Percentiles rank a stretch among this genome's conserved stretches.
These are phyloP conservation scores for Gila orcuttii DNA, from an alignment of 2,113 vertebrate genomes.

Conservation along the genomic window DNA sequence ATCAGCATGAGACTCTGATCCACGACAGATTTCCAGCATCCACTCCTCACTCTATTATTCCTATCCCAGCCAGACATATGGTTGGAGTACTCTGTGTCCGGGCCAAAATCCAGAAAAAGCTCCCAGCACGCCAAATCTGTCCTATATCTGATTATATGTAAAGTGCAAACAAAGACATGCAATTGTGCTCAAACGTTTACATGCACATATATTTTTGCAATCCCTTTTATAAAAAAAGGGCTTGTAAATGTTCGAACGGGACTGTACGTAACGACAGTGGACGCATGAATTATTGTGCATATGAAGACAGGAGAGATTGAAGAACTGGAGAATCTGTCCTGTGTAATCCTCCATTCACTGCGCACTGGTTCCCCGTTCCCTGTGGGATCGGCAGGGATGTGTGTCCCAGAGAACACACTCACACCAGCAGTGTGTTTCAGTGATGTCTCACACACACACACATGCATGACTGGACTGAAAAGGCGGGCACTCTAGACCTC, in stretches of 20 bases:
- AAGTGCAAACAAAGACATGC: not conserved
- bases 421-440: not conserved
- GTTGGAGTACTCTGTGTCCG: no score
- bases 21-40: no score
- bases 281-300: not conserved
- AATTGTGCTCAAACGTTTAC: not conserved
- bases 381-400: not conserved
- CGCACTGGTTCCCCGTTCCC: constrained; percentile 14
- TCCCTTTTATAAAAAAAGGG: not conserved
- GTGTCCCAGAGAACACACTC: not conserved
- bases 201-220: not conserved
- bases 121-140: no score
- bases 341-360: not conserved
- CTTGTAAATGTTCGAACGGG: not conserved
- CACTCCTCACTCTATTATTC: no score
- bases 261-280: not conserved
- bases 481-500: not conserved
- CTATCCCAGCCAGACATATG: no score
- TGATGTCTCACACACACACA: not conserved
- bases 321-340: constrained; percentile 20
- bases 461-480: not conserved
- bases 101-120: no score
- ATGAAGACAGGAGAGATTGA: not conserved
- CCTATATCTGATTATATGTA: no score
- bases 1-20: no score